Evolutionary conservation across 2,113 vertebrate species (phyloP).

Genomic region (Barnardius zonarius): DNA sequence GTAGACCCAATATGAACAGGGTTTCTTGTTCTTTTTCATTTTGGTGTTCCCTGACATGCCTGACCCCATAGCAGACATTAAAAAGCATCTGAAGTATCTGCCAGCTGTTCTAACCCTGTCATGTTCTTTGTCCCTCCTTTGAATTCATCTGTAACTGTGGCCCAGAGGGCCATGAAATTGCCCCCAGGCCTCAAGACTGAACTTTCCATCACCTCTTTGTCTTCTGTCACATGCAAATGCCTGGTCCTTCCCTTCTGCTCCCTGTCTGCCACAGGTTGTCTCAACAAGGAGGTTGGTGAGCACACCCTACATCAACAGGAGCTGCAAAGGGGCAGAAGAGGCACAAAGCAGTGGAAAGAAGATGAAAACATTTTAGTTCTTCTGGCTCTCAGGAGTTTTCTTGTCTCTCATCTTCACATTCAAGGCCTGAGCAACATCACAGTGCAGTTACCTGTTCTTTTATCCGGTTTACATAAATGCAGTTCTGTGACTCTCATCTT

Average conservation of each 20-base stretch:
- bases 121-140: neutral
- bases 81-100: neutral
- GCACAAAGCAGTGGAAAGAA: neutral
- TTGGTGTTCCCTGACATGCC: neutral
- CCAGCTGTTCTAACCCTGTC: neutral
- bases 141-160: neutral
- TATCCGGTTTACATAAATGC: neutral
- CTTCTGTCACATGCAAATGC: neutral
- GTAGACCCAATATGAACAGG: neutral
- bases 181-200: neutral
- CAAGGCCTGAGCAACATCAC: neutral
- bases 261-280: accelerated
- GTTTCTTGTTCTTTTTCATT: neutral
- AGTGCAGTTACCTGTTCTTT: neutral
- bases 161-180: neutral
- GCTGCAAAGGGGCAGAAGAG: neutral
- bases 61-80: neutral
- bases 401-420: neutral
- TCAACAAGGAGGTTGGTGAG: neutral
- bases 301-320: neutral
- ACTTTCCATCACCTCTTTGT: neutral
- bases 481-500: neutral
- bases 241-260: neutral
- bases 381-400: neutral
- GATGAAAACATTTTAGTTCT: neutral